phyloP scores from a whole-genome alignment of 2,113 vertebrate genomes.

The Leptobrachium ailaonicum region DNA sequence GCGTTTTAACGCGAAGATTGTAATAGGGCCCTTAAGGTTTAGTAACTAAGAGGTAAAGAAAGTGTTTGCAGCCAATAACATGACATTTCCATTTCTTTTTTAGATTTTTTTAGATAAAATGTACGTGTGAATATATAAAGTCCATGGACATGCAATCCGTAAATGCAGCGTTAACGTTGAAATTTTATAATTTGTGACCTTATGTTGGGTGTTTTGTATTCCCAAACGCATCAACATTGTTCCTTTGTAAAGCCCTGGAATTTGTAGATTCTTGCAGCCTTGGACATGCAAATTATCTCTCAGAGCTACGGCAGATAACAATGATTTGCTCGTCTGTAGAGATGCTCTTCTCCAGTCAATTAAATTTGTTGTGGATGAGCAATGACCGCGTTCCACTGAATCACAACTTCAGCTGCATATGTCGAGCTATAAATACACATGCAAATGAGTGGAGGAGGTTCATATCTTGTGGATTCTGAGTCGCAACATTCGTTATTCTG shows the following conservation, averaged over 20 bases:
- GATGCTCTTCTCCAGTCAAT: neutral
- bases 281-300: neutral
- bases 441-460: neutral
- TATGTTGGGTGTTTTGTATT: too few relatives aligned
- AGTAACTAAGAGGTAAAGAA: too few relatives aligned
- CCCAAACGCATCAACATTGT: too few relatives aligned
- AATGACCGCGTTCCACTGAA: neutral
- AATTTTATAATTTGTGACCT: too few relatives aligned
- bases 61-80: too few relatives aligned
- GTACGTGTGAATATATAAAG: too few relatives aligned
- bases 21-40: neutral
- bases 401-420: neutral
- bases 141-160: too few relatives aligned
- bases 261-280: neutral
- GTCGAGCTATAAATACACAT: neutral
- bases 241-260: too few relatives aligned
- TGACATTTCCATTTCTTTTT: too few relatives aligned
- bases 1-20: too few relatives aligned
- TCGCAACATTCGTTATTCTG: neutral
- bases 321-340: neutral
- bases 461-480: neutral
- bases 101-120: too few relatives aligned
- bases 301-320: neutral
- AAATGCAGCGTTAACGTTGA: too few relatives aligned
- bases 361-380: neutral